Evolutionary conservation across 2,888 invertebrate species (phyloP).

Genomic region (Octodonta nipae): DNA sequence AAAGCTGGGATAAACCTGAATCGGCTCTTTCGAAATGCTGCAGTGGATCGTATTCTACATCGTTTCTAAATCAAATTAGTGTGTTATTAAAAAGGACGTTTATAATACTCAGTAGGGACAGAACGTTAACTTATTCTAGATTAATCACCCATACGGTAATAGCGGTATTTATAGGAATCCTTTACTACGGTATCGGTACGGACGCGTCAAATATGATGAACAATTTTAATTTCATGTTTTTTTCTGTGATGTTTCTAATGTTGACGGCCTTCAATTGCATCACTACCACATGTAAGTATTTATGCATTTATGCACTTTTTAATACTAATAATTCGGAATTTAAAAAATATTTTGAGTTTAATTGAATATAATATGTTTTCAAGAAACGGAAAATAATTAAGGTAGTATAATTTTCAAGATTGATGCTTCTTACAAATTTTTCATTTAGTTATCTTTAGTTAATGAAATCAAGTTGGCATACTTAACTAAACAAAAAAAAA

Average conservation of each 20-base stretch:
- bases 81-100: constrained; percentile 51
- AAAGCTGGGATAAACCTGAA: constrained; percentile 7
- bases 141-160: constrained; percentile 66
- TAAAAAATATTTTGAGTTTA: not conserved
- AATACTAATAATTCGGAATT: not conserved
- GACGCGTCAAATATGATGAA: constrained; percentile 70
- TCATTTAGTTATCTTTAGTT: no score
- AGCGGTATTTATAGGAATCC: constrained; percentile 66
- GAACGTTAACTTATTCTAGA: constrained; percentile 61
- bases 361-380: no score
- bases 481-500: no score
- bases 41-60: constrained; percentile 39
- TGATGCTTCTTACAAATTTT: no score
- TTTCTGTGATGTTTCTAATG: constrained; percentile 86
- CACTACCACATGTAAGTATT: constrained; percentile 73
- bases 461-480: no score
- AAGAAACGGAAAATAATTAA: no score
- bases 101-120: constrained; percentile 54
- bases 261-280: constrained; percentile 86
- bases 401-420: no score
- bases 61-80: constrained; percentile 43
- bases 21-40: constrained; percentile 15
- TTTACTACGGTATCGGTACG: constrained; percentile 77
- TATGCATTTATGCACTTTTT: no score
- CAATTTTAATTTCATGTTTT: constrained; percentile 81